Conservation (phyloP, 2,888 invertebrate genomes). For the Spisula solida region DNA sequence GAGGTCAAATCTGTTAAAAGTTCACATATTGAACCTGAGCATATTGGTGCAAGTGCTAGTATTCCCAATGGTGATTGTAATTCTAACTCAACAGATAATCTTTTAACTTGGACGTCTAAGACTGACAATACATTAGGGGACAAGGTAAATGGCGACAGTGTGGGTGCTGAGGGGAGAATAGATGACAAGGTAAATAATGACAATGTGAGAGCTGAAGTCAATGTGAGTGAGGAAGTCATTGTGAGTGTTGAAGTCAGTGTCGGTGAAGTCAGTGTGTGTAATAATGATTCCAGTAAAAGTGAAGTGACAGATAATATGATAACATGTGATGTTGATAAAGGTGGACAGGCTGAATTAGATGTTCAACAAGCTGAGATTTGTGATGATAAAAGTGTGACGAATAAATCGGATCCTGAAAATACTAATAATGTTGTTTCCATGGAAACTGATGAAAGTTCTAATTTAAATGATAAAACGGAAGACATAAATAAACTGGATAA, state of each 20-base stretch:
- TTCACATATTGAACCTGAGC: neutral
- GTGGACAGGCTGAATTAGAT: neutral
- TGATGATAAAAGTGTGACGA: neutral
- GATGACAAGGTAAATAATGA: too few relatives aligned
- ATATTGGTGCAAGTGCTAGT: neutral
- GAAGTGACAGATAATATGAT: neutral
- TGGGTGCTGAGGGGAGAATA: too few relatives aligned
- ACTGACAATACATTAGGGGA: neutral
- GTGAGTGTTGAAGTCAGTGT: neutral
- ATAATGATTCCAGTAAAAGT: neutral
- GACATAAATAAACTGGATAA: neutral
- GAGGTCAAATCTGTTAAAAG: too few relatives aligned
- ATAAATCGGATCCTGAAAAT: neutral
- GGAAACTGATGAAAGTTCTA: neutral
- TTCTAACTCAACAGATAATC: slow-evolving; percentile 13
- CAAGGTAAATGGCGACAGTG: neutral
- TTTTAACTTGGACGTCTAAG: slow-evolving; percentile 12
- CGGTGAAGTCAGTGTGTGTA: neutral
- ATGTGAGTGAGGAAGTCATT: neutral
- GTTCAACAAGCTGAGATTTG: neutral
- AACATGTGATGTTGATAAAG: neutral
- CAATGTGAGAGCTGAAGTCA: too few relatives aligned
- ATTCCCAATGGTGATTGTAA: neutral
- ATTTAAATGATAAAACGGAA: neutral
- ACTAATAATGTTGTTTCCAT: neutral